Evolutionary conservation across 1,140 invertebrate genomes (phyloP), one percentile per base, ranked within the genome.

Genomic region (Bombus consobrinus): DNA sequence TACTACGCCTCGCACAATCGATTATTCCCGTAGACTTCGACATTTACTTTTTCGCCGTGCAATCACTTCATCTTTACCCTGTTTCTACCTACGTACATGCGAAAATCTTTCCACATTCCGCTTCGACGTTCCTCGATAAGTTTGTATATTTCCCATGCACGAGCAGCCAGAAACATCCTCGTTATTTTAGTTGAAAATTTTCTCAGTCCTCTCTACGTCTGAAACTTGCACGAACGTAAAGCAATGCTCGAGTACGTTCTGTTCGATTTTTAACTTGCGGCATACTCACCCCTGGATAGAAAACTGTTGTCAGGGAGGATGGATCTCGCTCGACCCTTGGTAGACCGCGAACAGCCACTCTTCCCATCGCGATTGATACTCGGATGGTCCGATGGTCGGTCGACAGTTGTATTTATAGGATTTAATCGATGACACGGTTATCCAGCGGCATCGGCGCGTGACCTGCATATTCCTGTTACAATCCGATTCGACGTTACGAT

Each of bases 401-500:
- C 62, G 47, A 25, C 12, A 69, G 53, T 77, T 32, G 82, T 78
- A 87, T 87, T 87, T 84, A 89, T 75, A 78, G 68, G 75, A 47
- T 82, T 87, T 81, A 86, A 88, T 90, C 89, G 89, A 90, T 90
- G 89, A 86, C 89, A 90, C 83, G 66, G 76, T 88, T 90, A 87
- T 87, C 78, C 75, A 72, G 59, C 43, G 59, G 85, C 76, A 47
- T 83, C 64, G 71, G 47, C 73, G 71, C 78, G 82, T 81, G 88
- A 85, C 86, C 88, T 68, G 85, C 71, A 84, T 87, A 78, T 59
- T 80, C n/a, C 72, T 34, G 69, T 66, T 81, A 80, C 62, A 69
- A 57, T 83, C 22, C 81, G 73, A 78, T 57, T 83, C 81, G 74
- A 83, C 43, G 74, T 77, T 78, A 69, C 86, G 77, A 85, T 86